Evolutionary conservation across 2,888 invertebrate species (phyloP).

Genomic region (Bombylius discolor): DNA sequence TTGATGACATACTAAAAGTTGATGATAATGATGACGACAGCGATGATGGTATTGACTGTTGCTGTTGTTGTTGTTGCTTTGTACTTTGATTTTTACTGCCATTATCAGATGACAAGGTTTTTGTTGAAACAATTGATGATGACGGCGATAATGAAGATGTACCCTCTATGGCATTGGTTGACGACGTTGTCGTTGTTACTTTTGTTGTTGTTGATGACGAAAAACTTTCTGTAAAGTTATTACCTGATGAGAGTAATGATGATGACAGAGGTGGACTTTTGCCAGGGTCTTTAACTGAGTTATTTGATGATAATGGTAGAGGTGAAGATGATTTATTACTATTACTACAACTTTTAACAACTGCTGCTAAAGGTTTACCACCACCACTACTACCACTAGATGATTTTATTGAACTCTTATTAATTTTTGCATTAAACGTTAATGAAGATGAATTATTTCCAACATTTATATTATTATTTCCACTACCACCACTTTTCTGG

Average conservation of each 20-base stretch:
- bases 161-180: no score
- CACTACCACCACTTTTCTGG: constrained; percentile 15
- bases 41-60: background rate
- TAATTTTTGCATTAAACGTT: background rate
- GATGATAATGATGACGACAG: constrained; percentile 22
- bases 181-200: no score
- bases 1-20: constrained; percentile 22
- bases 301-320: background rate
- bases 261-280: constrained; percentile 10
- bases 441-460: background rate
- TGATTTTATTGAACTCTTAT: constrained; percentile 10
- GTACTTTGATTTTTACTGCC: background rate
- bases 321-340: background rate
- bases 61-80: background rate
- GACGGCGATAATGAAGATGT: background rate
- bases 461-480: background rate
- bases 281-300: constrained; percentile 11
- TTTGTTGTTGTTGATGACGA: background rate
- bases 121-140: background rate
- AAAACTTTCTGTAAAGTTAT: background rate
- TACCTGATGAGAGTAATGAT: background rate
- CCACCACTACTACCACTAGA: no score
- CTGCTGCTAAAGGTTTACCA: constrained; percentile 10
- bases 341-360: constrained; percentile 1
- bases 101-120: background rate